Conservation (phyloP, 53 echinoderm and acorn worm genomes). For the Paracentrotus lividus region DNA sequence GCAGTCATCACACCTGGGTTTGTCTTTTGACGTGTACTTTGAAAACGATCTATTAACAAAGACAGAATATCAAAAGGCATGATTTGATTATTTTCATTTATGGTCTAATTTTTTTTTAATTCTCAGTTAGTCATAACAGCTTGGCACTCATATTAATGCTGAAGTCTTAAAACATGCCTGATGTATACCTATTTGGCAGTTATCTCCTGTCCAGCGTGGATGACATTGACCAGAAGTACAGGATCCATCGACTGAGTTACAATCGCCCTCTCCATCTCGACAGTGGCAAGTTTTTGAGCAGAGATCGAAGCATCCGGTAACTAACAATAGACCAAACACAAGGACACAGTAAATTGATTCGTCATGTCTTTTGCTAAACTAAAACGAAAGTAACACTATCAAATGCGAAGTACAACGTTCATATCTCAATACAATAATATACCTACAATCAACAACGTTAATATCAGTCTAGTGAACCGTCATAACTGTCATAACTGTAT, state of each 20-base stretch:
- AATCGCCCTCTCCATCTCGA: neutral
- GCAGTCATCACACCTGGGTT: slow-evolving; percentile 45
- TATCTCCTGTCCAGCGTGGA: neutral
- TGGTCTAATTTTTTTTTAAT: no score
- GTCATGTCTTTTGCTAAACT: no score
- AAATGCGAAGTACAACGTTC: no score
- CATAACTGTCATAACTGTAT: no score
- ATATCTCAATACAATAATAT: no score
- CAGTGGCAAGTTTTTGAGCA: neutral
- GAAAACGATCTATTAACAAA: slow-evolving; percentile 13
- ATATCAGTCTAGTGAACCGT: no score
- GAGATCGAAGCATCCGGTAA: neutral
- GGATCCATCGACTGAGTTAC: neutral
- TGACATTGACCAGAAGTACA: neutral
- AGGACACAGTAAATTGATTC: no score
- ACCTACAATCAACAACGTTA: no score
- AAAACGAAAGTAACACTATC: no score
- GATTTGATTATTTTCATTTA: no score
- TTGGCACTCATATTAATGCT: no score
- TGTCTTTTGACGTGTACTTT: neutral
- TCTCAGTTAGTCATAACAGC: no score
- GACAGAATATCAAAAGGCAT: neutral
- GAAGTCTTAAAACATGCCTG: neutral
- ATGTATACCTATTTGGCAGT: neutral
- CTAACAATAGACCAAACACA: neutral